A percentile compares a stretch with the other conserved stretches of the same genome.
These are phyloP conservation scores for Dugesia japonica DNA, from an alignment of 2,888 invertebrate species.

Conservation along the genomic window DNA sequence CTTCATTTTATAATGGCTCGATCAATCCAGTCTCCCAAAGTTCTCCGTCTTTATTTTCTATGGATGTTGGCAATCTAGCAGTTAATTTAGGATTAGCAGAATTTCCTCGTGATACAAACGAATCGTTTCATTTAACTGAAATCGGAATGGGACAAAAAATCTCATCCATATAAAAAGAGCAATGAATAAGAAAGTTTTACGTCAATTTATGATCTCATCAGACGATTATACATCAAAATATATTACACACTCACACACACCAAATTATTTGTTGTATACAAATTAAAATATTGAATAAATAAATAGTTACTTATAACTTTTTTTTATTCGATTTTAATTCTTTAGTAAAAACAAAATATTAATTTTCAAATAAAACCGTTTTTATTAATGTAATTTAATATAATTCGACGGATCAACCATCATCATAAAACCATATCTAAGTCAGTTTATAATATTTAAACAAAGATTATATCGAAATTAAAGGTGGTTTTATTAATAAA, in stretches of 20 bases:
- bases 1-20: neutral
- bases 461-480: no score
- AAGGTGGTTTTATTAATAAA: no score
- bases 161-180: neutral
- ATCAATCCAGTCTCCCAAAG: constrained; percentile 1
- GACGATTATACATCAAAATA: neutral
- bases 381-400: no score
- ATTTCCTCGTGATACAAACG: neutral
- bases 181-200: no score
- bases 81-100: constrained; percentile 6
- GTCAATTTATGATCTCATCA: neutral
- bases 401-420: no score
- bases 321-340: neutral
- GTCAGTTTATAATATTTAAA: no score
- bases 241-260: neutral
- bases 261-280: neutral
- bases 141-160: constrained; percentile 1
- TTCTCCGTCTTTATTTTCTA: neutral
- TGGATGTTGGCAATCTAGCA: neutral
- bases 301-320: neutral
- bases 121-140: neutral
- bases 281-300: constrained; percentile 3
- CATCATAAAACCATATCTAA: no score
- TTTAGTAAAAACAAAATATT: no score
- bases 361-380: no score